A percentile compares a stretch with the other conserved stretches of the same genome.
phyloP scores from a whole-genome alignment of 1,140 invertebrate genomes.

The Calosoma granatense region DNA sequence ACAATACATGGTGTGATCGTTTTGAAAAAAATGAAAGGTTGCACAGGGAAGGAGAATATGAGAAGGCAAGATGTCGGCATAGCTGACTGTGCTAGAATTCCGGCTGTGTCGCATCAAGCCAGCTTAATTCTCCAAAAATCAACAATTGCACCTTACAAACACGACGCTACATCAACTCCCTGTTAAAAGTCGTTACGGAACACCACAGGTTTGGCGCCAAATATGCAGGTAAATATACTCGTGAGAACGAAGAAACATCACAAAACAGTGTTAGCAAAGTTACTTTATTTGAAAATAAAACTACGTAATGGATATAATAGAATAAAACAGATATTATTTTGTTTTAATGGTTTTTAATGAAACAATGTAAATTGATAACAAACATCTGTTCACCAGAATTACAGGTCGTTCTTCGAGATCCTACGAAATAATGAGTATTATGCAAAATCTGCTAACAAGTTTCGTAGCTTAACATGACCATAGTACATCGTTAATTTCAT shows the following conservation, averaged over 20 bases:
- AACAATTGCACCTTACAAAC: too few species aligned
- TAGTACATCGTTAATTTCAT: slow-evolving; percentile 3
- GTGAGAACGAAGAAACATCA: too few species aligned
- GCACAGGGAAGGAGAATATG: slow-evolving; percentile 22
- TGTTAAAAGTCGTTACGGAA: too few species aligned
- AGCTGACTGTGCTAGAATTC: slow-evolving; percentile 48
- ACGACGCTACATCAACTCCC: too few species aligned
- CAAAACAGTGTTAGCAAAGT: too few species aligned
- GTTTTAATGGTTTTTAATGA: background rate
- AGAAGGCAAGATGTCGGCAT: slow-evolving; percentile 59
- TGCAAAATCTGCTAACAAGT: background rate
- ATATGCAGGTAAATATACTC: too few species aligned
- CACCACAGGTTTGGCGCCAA: too few species aligned
- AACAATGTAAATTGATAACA: slow-evolving; percentile 1
- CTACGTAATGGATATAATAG: too few species aligned
- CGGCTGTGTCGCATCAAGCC: slow-evolving; percentile 56
- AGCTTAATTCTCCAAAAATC: slow-evolving; percentile 36
- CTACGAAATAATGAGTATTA: background rate
- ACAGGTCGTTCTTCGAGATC: background rate
- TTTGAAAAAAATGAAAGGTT: slow-evolving; percentile 5
- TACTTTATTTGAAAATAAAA: too few species aligned
- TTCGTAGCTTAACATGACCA: background rate
- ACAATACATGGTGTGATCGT: too few species aligned
- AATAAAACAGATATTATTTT: background rate
- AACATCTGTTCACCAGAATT: background rate